Percentiles rank a stretch among this genome's conserved stretches.
These are phyloP conservation scores for Cromileptes altivelis DNA, from an alignment of 2,113 vertebrate species.

Conservation along the genomic window DNA sequence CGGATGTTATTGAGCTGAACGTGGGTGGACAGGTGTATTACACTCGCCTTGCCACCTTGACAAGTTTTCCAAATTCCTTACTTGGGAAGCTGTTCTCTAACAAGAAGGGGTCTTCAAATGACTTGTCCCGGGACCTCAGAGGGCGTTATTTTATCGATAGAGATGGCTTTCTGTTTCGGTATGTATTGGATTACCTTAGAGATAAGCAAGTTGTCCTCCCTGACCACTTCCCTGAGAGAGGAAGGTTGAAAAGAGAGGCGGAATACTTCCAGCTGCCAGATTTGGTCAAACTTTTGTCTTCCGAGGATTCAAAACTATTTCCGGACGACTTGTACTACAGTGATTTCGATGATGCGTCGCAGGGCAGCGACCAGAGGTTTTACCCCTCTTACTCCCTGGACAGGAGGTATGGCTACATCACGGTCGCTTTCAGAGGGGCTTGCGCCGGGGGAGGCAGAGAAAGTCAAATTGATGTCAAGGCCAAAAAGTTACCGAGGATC, in stretches of 20 bases:
- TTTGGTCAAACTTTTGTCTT: constrained; percentile 91
- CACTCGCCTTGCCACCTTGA: constrained; percentile 93
- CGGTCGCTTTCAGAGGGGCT: constrained; percentile 90
- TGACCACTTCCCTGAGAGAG: constrained; percentile 97
- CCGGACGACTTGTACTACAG: constrained; percentile 92
- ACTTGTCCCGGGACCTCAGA: constrained; percentile 94
- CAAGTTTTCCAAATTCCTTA: constrained; percentile 93
- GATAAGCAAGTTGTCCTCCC: constrained; percentile 97
- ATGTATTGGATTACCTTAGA: constrained; percentile 98
- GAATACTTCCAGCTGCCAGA: constrained; percentile 98
- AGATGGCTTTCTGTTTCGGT: constrained; percentile 98
- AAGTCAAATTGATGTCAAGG: constrained; percentile 90
- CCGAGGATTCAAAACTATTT: constrained; percentile 90
- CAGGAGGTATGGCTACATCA: constrained; percentile 95
- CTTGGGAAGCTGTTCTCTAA: constrained; percentile 96
- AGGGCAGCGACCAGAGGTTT: constrained; percentile 91
- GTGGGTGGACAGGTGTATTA: constrained; percentile 99
- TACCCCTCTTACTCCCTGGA: constrained; percentile 90
- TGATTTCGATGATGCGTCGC: constrained; percentile 93
- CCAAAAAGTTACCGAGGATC: constrained; percentile 94
- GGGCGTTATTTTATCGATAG: constrained; percentile 98
- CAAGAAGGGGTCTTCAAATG: constrained; percentile 91
- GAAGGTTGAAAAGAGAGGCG: constrained; percentile 94
- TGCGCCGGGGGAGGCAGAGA: constrained; percentile 89
- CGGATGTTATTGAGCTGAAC: constrained; percentile 97